Evolutionary conservation across 2,113 vertebrate genomes (phyloP).

Genomic region (Pterocles gutturalis): DNA sequence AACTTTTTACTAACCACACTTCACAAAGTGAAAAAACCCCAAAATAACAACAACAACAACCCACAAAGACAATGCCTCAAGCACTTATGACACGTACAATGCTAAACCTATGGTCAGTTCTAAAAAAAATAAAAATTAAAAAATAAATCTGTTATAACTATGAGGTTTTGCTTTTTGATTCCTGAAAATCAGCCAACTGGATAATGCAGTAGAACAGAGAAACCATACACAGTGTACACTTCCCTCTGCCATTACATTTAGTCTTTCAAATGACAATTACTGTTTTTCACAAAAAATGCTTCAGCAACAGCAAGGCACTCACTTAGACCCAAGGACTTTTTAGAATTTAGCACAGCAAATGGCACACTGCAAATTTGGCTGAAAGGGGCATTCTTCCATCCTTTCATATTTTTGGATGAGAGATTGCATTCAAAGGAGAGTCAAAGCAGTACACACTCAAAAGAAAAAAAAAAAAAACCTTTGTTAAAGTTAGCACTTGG

Average conservation of each 20-base stretch:
- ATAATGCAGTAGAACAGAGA: not conserved
- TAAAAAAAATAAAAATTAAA: not conserved
- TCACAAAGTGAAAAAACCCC: not conserved
- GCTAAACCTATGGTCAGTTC: not conserved
- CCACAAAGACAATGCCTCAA: not conserved
- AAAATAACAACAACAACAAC: no score
- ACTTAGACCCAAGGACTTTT: not conserved
- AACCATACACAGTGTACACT: not conserved
- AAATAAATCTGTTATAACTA: not conserved
- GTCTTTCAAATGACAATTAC: slow-evolving; percentile 8
- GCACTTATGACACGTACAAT: not conserved
- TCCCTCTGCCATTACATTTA: not conserved
- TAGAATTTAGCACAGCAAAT: not conserved
- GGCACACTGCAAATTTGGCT: not conserved
- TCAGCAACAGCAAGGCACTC: slow-evolving; percentile 6
- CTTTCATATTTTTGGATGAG: slow-evolving; percentile 32
- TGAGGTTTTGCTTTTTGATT: not conserved
- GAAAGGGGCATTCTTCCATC: slow-evolving; percentile 13
- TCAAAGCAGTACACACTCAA: not conserved
- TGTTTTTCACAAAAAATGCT: not conserved
- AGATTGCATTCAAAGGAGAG: not conserved
- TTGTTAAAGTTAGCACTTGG: slow-evolving; percentile 26
- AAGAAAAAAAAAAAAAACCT: slow-evolving; percentile 58
- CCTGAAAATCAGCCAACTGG: not conserved
- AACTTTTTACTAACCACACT: not conserved